Evolutionary conservation across 2,888 invertebrate genomes (phyloP).

Genomic region (Napeogenes inachia): DNA sequence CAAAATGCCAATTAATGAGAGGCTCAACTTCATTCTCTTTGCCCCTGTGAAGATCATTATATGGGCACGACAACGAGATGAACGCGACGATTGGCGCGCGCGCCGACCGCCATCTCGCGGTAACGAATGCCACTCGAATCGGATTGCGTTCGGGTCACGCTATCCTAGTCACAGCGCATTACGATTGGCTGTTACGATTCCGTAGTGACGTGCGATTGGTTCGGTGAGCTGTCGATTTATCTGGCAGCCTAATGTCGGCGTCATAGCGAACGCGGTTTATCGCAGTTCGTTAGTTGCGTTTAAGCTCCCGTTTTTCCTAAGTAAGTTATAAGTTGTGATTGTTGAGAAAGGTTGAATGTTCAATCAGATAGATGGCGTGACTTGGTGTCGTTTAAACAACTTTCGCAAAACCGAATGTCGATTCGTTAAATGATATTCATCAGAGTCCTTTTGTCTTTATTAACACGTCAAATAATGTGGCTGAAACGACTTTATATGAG

Average conservation of each 20-base stretch:
- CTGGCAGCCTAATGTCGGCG: constrained; percentile 62
- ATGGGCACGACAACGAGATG: constrained; percentile 77
- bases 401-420: constrained; percentile 66
- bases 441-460: constrained; percentile 73
- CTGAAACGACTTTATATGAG: constrained; percentile 50
- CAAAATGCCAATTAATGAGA: constrained; percentile 78
- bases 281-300: constrained; percentile 68
- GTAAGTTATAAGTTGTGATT: constrained; percentile 74
- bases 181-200: constrained; percentile 71
- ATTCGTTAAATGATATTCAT: constrained; percentile 76
- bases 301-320: constrained; percentile 69
- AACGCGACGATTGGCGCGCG: constrained; percentile 74
- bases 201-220: constrained; percentile 66
- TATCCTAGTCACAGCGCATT: constrained; percentile 68
- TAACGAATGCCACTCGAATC: constrained; percentile 72
- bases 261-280: constrained; percentile 68
- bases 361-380: constrained; percentile 76
- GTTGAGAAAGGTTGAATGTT: constrained; percentile 63
- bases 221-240: constrained; percentile 60
- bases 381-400: constrained; percentile 70
- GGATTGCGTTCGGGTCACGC: constrained; percentile 76
- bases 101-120: constrained; percentile 71
- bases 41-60: constrained; percentile 78
- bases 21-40: constrained; percentile 77
- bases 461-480: constrained; percentile 66